Evolutionary conservation across 2,888 invertebrate genomes (phyloP), one percentile per base, ranked within the genome.

Genomic region (Phania funesta): DNA sequence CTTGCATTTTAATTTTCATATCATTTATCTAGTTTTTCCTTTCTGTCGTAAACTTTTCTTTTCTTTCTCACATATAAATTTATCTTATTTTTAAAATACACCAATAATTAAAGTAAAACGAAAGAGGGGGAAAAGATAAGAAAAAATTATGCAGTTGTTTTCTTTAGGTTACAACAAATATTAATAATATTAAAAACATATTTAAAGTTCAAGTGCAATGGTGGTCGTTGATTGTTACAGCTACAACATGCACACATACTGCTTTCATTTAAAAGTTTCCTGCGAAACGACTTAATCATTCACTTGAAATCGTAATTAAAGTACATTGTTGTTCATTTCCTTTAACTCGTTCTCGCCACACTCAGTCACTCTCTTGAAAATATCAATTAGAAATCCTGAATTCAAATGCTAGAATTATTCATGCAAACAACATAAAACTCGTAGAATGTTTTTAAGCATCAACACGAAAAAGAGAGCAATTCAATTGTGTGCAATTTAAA

Each of bases 281-380:
- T 50, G 44, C 44, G 44, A 29, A 62, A 60, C 29, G 44, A 32
- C 77, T 65, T 67, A 65, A 71, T 80, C 50, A 62, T 65, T 75
- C 56, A 52, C 70, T 70, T 75, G 58, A 64, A 70, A 56, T 56
- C 70, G 75, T n/a, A 80, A 75, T 70, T 75, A 70, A 74, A 75
- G 24, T 50, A 9, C 32, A 74, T 29, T 56, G 48, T 73, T 74
- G 52, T 20, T 71, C 54, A 38, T n/a, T 38, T 4, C 13, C 38
- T n/a, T n/a, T n/a, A n/a, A 3, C 9, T 38, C n/a, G 2, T 38
- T 52, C n/a, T n/a, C 35, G 13, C 29, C 24, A 38, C 38, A 32
- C 6, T 50, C 4, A 26, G 2, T 48, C 5, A 56, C 26, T 7
- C 16, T 38, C 41, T 38, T 46, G n/a, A 41, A 41, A 3, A 46